These are phyloP conservation scores for Phalacrocorax brasilianus DNA, from an alignment of 2,113 vertebrate genomes.

Conservation along the genomic window DNA sequence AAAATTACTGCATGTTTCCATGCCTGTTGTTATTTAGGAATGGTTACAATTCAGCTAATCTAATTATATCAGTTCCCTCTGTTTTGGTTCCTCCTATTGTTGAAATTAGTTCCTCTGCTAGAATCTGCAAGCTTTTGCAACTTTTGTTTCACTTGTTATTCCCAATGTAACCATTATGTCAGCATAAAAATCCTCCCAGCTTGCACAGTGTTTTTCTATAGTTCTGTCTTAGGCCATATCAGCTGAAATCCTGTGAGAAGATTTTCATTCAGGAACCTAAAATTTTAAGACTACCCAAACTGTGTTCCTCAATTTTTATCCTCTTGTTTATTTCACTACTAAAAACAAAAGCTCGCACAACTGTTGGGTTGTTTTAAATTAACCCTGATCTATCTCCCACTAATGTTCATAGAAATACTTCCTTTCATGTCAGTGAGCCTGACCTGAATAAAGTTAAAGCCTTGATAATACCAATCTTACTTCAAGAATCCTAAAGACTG, in stretches of 20 bases:
- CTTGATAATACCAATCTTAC: neutral
- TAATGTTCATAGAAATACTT: neutral
- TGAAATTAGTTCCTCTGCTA: neutral
- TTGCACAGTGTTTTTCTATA: neutral
- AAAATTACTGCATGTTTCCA: neutral
- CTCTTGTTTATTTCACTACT: neutral
- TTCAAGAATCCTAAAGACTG: neutral
- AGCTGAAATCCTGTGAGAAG: neutral
- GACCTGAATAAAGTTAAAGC: neutral
- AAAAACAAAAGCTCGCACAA: neutral
- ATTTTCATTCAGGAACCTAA: neutral
- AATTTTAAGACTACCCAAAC: neutral
- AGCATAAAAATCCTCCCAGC: neutral
- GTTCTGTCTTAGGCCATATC: neutral
- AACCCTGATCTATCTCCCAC: neutral
- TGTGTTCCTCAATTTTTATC: neutral
- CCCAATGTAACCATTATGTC: neutral
- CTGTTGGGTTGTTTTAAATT: neutral
- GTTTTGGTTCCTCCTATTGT: neutral
- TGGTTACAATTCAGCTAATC: neutral
- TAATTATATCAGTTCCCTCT: slow-evolving; percentile 12
- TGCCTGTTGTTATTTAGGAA: neutral
- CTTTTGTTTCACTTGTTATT: neutral
- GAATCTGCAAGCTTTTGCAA: neutral
- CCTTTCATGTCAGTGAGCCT: neutral